Base-by-base conservation (phyloP, 2,888 invertebrate genomes). In the Amblyteles armatorius region DNA sequence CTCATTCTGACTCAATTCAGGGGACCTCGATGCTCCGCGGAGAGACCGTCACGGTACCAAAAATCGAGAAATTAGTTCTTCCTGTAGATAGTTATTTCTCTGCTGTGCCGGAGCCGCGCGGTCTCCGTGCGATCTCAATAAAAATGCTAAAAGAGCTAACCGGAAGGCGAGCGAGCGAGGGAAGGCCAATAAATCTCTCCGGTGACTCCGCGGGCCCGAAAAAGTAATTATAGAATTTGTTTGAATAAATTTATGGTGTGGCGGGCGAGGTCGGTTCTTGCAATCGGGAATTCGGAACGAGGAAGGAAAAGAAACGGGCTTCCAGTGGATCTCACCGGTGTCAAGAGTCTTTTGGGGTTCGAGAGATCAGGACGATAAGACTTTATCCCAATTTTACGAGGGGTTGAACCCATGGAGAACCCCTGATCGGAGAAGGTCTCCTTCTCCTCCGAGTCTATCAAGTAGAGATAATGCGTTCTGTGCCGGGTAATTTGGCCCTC, bases 151-250 rank as follows among this genome's bases (percentile, higher is more conserved):
- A 63, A 78, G 85, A 80, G 76, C 67, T 83, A 71, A 71, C 55
- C 44, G 72, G 60, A 72, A 73, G 79, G 79, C 50, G 71, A 55
- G 55, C 22, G 65, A 80, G 57, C 76, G 68, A 48, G 57, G 82
- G 71, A 48, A 48, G 82, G 77, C 60, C 84, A 82, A 90, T 92
- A 92, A 92, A 92, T 92, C 90, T 90, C 84, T 19, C 44, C 78
- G 85, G 72, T 82, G 84, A 83, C 87, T 86, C 87, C 80, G 77
- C 68, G 79, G 63, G 84, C 82, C 81, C 87, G 90, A 90, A 91
- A 92, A 93, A 92, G 93, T 93, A 93, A 93, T 93, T 93, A 93
- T 92, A 92, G 92, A 92, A 93, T 93, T 92, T 92, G 92, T 92
- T 93, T 90, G 93, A 93, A 92, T 92, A 93, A 92, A 93, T 93